Evolutionary conservation across 2,797 vertebrate species (phyloP).

Genomic region (Mareca strepera): DNA sequence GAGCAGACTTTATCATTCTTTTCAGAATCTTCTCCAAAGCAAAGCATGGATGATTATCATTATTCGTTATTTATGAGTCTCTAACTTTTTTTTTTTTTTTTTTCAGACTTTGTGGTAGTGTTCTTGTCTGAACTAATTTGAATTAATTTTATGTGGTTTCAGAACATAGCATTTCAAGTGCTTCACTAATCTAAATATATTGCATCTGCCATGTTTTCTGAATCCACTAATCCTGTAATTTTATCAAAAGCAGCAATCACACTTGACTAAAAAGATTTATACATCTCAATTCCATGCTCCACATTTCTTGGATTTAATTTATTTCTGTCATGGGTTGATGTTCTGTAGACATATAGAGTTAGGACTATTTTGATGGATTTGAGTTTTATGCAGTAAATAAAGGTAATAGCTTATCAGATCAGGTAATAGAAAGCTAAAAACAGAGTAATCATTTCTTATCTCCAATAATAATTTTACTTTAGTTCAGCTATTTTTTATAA

Average conservation of each 20-base stretch:
- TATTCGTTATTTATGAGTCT: neutral
- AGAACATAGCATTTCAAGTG: neutral
- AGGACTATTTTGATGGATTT: neutral
- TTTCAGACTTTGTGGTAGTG: neutral
- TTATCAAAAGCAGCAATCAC: constrained; percentile 6
- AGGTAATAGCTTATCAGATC: neutral
- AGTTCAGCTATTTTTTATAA: neutral
- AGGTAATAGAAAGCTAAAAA: neutral
- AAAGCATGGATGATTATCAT: neutral
- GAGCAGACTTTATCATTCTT: neutral
- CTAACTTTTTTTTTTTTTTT: neutral
- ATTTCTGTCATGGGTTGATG: neutral
- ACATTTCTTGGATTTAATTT: neutral
- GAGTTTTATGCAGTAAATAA: neutral
- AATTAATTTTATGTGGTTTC: neutral
- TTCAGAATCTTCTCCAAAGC: neutral
- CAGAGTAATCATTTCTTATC: neutral
- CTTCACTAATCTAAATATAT: constrained; percentile 1
- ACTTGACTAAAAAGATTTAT: neutral
- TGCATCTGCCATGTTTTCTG: neutral
- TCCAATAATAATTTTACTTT: neutral
- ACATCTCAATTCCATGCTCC: neutral
- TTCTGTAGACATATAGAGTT: neutral
- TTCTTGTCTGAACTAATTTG: neutral
- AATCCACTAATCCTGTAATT: constrained; percentile 14